A percentile compares a stretch with the other conserved stretches of the same genome.
phyloP scores from a whole-genome alignment of 2,888 invertebrate genomes.

The Apomyelois bistriatella region DNA sequence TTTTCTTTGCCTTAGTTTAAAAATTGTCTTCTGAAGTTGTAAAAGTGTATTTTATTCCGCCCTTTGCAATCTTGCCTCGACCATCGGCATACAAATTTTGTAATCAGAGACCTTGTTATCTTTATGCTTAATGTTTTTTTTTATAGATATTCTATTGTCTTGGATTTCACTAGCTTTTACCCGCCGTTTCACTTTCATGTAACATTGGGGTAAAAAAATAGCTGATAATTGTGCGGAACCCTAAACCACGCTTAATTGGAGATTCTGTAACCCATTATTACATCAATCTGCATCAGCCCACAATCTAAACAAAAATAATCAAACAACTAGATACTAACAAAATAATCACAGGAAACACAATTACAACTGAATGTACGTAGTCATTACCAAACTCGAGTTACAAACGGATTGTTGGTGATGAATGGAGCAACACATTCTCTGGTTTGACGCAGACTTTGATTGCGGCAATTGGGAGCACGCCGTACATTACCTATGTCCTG shows the following conservation, averaged over 20 bases:
- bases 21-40: constrained; percentile 19
- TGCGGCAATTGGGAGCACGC: constrained; percentile 27
- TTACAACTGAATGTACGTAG: too few relatives aligned
- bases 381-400: constrained; percentile 20
- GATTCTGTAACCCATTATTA: too few relatives aligned
- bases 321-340: too few relatives aligned
- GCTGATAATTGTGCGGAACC: too few relatives aligned
- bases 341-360: too few relatives aligned
- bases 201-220: too few relatives aligned
- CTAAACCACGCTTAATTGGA: too few relatives aligned
- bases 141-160: background rate
- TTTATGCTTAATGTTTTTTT: background rate
- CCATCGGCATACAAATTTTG: constrained; percentile 21
- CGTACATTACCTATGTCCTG: constrained; percentile 18
- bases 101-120: constrained; percentile 23
- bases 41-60: constrained; percentile 22
- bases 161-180: background rate
- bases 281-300: too few relatives aligned
- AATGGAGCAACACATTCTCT: constrained; percentile 43
- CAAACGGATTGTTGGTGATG: constrained; percentile 30
- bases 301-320: too few relatives aligned
- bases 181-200: too few relatives aligned
- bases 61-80: constrained; percentile 20
- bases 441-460: constrained; percentile 43
- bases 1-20: constrained; percentile 11